Base-by-base conservation (phyloP, 1,140 invertebrate species). In the Drosophila santomea region DNA sequence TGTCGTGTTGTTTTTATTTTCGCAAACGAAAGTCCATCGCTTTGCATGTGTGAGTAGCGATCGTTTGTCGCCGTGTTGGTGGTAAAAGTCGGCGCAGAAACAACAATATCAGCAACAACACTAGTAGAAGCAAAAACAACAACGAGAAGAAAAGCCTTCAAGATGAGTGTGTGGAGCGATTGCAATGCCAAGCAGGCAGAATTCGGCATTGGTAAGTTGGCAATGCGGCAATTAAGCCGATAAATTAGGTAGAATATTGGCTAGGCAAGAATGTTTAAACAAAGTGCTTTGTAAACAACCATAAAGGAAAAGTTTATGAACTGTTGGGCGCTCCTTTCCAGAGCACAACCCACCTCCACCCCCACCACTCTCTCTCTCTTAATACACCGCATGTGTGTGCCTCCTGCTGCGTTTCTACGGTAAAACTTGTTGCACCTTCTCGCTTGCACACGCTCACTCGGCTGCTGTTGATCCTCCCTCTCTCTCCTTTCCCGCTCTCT, bases 161-260 rank as follows among this genome's bases (percentile, higher is more conserved):
- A 72, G 68, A 89, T 78, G 59, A 91, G 78, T 72, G 90, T 81
- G 71, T 91, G 90, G 90, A 91, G 73, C 45, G 90, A 90, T 61
- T 90, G 90, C 72, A 91, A 84, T 79, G 80, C 74, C 74, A 91
- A 90, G 75, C 90, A 88, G 51, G 80, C 83, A 10, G 50, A 52
- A 66, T 91, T 90, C 74, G 90, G 90, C 82, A 91, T 91, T 91
- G 90, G 90, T 91, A 51, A 90, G 90, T 91, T 61, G 43, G 38
- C 11, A 39, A 39, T 43, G 5, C 7, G 58, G 62, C 48, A 48
- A 58, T 72, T 15, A 35, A 23, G 45, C 12, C 36, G 35, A 54
- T 32, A 74, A 80, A 61, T 59, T 83, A 32, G 47, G 52, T 72
- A 75, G 60, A 71, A 61, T 74, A 71, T 69, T 69, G 45, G 61